phyloP scores from a whole-genome alignment of 2,888 invertebrate species.

The Synergus laeviventris region DNA sequence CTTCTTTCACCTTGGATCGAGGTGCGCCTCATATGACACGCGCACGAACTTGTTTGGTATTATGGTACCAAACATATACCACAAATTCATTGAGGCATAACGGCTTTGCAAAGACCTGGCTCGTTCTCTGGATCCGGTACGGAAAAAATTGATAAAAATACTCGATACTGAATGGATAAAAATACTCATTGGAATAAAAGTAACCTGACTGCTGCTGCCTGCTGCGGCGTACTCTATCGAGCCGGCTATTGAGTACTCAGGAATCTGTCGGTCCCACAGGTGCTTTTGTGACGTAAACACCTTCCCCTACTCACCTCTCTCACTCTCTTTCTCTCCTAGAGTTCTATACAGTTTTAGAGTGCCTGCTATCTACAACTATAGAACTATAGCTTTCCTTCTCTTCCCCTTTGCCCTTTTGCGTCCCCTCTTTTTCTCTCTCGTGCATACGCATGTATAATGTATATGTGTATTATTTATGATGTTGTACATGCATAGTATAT shows the following conservation, averaged over 20 bases:
- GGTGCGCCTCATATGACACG: neutral
- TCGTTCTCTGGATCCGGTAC: slow-evolving; percentile 6
- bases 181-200: neutral
- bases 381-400: neutral
- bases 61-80: neutral
- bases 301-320: slow-evolving; percentile 11
- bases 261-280: slow-evolving; percentile 26
- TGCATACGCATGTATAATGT: neutral
- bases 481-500: too few relatives aligned
- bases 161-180: neutral
- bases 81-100: slow-evolving; percentile 9
- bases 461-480: too few relatives aligned
- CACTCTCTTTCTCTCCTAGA: slow-evolving; percentile 25
- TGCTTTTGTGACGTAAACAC: slow-evolving; percentile 20
- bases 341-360: neutral
- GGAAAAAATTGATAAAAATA: slow-evolving; percentile 16
- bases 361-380: neutral
- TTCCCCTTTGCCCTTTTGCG: slow-evolving; percentile 21
- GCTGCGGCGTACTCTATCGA: neutral
- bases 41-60: neutral
- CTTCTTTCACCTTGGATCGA: neutral
- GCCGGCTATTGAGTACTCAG: neutral
- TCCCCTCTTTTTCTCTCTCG: slow-evolving; percentile 39
- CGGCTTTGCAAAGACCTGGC: slow-evolving; percentile 2
- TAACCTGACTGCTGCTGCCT: neutral